These are phyloP conservation scores for Drepanosiphum platanoidis DNA, from an alignment of 2,888 invertebrate species.

Conservation along the genomic window DNA sequence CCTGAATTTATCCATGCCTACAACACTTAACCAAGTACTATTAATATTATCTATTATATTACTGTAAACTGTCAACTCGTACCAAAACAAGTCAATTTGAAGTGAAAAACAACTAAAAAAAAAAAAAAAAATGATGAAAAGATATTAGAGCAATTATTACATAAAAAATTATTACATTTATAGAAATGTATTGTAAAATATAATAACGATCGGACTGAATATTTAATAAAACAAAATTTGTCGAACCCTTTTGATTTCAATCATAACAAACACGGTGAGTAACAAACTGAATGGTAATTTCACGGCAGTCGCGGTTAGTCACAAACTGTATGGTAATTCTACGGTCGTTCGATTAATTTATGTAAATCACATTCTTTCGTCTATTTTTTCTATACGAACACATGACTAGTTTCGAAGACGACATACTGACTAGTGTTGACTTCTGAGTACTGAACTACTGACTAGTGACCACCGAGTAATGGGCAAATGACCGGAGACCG, in stretches of 20 bases:
- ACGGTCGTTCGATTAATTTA: conserved; percentile 48
- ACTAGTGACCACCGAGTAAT: too few species aligned
- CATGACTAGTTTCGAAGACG: neutral
- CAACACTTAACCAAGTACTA: neutral
- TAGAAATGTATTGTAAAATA: too few species aligned
- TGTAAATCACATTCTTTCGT: conserved; percentile 50
- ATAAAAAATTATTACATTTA: too few species aligned
- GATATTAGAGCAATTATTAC: neutral
- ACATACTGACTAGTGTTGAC: neutral
- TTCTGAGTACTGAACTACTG: too few species aligned
- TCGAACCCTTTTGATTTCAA: too few species aligned
- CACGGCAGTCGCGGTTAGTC: neutral
- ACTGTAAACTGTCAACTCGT: neutral
- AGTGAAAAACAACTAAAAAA: neutral
- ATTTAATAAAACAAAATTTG: too few species aligned
- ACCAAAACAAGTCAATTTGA: neutral
- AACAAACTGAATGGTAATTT: neutral
- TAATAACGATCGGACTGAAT: too few species aligned
- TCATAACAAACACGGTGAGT: neutral
- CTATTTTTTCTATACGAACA: neutral
- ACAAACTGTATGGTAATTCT: conserved; percentile 3
- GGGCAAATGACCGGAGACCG: too few species aligned
- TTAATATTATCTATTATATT: neutral
- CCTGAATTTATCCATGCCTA: conserved; percentile 17
- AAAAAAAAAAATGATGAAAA: neutral